Evolutionary conservation across 1,140 invertebrate genomes (phyloP).

Genomic region (Apocrypta bakeri): DNA sequence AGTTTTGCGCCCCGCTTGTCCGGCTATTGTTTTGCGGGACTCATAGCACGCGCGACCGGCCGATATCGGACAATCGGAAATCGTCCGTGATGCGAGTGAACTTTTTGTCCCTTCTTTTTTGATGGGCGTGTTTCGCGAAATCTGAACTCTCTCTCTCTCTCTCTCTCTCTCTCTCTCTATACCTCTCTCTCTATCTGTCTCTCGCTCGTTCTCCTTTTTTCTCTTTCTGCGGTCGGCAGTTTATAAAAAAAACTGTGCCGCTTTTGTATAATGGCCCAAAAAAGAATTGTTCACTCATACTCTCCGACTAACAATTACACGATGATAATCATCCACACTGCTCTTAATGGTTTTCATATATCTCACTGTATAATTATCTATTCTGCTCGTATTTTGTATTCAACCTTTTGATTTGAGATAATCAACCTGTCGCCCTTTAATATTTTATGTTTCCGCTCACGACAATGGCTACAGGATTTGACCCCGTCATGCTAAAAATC

Average conservation of each 20-base stretch:
- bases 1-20: conserved; percentile 4
- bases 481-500: background rate
- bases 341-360: background rate
- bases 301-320: background rate
- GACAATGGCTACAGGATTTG: background rate
- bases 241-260: no score
- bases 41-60: background rate
- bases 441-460: background rate
- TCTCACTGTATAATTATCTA: background rate
- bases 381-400: background rate
- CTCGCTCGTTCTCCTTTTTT: background rate
- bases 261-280: background rate
- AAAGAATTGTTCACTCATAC: background rate
- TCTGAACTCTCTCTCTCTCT: background rate
- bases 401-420: background rate
- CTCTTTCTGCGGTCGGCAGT: background rate
- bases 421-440: background rate
- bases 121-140: background rate
- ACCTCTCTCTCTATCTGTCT: background rate
- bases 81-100: background rate
- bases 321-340: background rate
- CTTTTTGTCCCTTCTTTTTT: background rate
- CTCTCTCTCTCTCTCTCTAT: no score
- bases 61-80: conserved; percentile 20
- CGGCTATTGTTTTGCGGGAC: background rate